Base-by-base conservation (phyloP, 1,140 invertebrate genomes). In the Muscidifurax raptorellus region DNA sequence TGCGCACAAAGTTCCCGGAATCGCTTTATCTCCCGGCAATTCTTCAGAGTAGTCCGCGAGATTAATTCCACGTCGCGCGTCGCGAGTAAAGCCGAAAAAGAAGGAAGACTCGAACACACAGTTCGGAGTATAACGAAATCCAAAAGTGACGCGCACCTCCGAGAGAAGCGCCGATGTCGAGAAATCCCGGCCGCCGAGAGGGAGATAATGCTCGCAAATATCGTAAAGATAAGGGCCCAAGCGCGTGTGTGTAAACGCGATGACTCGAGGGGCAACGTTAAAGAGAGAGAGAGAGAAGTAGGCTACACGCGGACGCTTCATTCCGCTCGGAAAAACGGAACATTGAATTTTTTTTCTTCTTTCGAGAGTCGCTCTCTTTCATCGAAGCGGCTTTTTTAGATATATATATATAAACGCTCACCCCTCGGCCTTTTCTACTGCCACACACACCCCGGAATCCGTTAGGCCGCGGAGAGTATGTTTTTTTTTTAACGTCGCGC, bases 211-310 rank as follows among this genome's bases (percentile, higher is more conserved):
- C 86, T 89, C 86, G 91, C 91, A 93, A 93, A 93, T 92, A 93
- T 93, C 91, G 88, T 93, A 93, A 93, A 93, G 92, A 93, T 93
- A 93, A 92, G 88, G 86, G 82, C 28, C 83, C 15, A n/a, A n/a
- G 22, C 28, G 67, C 4, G 36, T 15, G 44, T 27, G 18, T 86
- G 88, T 86, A 86, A 82, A 85, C 84, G 81, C 86, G 86, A 80
- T 64, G 86, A 84, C 52, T 59, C 75, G 76, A 87, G 79, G 82
- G 52, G 87, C 85, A 85, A 3, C 18, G 79, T 84, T n/a, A n/a
- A n/a, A n/a, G n/a, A n/a, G n/a, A n/a, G n/a, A n/a, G 85, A 84
- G 69, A 86, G 72, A 40, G 32, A 77, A 83, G 47, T 76, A 66
- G 74, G 74, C 81, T 67, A 67, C 32, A 69, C 71, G 27, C 66